Evolutionary conservation across 2,797 vertebrate genomes (phyloP).

Genomic region (Eulemur coronatus): DNA sequence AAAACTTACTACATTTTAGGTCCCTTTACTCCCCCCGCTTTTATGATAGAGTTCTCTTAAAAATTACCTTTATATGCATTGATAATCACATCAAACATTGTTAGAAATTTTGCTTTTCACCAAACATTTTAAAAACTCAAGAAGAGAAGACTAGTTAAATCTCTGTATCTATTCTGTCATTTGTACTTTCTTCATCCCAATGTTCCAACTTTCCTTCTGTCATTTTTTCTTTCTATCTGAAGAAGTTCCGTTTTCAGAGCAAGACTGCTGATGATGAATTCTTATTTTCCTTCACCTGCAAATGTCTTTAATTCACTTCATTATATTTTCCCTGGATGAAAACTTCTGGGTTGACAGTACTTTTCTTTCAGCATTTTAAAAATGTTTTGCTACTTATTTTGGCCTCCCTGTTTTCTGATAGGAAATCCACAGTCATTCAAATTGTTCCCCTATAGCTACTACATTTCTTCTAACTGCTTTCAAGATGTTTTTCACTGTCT

Average conservation of each 20-base stretch:
- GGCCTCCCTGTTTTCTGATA: background rate
- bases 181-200: background rate
- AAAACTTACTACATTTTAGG: background rate
- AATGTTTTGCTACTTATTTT: background rate
- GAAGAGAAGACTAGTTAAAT: background rate
- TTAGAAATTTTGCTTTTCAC: background rate
- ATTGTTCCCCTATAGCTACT: background rate
- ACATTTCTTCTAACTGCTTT: background rate
- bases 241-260: background rate
- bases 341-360: background rate
- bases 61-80: background rate
- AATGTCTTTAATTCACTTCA: background rate
- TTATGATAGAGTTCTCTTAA: background rate
- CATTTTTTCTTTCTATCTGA: background rate
- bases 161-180: background rate
- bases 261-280: background rate
- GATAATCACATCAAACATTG: too few species aligned
- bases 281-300: background rate
- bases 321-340: slow-evolving; percentile 15
- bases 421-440: background rate
- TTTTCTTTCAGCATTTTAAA: background rate
- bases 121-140: background rate
- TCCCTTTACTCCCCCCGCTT: background rate
- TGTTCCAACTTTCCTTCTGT: background rate
- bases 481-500: background rate